phyloP scores from a whole-genome alignment of 2,888 invertebrate genomes.

The Conistra vaccinii region DNA sequence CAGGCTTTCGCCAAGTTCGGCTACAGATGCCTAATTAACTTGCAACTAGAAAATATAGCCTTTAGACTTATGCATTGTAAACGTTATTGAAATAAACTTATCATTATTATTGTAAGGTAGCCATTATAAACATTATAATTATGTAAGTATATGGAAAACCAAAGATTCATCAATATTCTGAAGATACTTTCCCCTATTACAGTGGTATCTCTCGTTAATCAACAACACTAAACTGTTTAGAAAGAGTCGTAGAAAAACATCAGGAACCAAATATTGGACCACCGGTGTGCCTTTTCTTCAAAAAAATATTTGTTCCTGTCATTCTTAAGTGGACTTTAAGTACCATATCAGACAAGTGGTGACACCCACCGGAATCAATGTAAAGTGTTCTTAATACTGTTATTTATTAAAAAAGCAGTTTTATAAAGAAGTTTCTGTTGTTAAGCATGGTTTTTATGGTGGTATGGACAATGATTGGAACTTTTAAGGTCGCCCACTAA shows the following conservation, averaged over 20 bases:
- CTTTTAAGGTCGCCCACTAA: constrained; percentile 55
- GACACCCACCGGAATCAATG: constrained; percentile 50
- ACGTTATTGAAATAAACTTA: too few relatives aligned
- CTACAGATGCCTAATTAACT: too few relatives aligned
- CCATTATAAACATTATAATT: too few relatives aligned
- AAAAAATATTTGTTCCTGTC: constrained; percentile 56
- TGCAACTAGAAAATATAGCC: too few relatives aligned
- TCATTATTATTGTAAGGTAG: too few relatives aligned
- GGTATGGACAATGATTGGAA: constrained; percentile 26
- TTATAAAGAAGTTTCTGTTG: constrained; percentile 15
- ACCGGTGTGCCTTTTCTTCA: constrained; percentile 35
- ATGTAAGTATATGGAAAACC: background rate
- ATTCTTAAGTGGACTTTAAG: constrained; percentile 50
- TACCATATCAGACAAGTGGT: constrained; percentile 46
- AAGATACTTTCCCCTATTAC: background rate
- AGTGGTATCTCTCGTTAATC: background rate
- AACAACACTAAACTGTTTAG: constrained; percentile 3
- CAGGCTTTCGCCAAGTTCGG: too few relatives aligned
- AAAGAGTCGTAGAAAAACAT: constrained; percentile 14
- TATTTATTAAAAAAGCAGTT: constrained; percentile 40
- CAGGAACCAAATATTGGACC: constrained; percentile 44
- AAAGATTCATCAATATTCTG: background rate
- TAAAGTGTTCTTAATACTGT: constrained; percentile 34
- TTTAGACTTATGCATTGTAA: too few relatives aligned
- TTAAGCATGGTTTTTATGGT: constrained; percentile 38